Conservation (phyloP, 2,113 vertebrate genomes). For the Nannobrachium achirus region DNA sequence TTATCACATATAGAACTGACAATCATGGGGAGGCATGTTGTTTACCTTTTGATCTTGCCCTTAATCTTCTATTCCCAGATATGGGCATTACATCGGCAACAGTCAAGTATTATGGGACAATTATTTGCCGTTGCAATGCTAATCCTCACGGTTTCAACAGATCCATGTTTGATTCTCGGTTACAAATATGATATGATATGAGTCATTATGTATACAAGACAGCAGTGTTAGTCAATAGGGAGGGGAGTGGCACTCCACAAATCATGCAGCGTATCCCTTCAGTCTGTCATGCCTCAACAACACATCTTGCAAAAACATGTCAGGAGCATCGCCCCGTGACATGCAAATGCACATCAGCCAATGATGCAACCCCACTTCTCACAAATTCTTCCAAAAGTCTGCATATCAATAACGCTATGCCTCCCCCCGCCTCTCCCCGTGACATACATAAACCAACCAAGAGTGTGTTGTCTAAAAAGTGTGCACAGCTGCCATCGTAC, state of each 20-base stretch:
- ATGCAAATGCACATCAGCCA: too few relatives aligned
- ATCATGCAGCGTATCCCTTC: not conserved
- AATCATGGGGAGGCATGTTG: not conserved
- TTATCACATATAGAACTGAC: not conserved
- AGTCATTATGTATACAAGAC: not conserved
- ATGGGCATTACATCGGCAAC: conserved; percentile 8
- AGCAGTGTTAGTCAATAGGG: not conserved
- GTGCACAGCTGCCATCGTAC: conserved; percentile 74
- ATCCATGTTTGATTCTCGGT: not conserved
- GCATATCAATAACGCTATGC: too few relatives aligned
- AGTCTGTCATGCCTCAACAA: not conserved
- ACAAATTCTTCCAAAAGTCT: not conserved
- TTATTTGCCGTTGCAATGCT: not conserved
- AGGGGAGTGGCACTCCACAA: not conserved
- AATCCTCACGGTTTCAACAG: not conserved
- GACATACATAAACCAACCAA: conserved; percentile 35
- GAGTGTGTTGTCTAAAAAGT: conserved; percentile 56
- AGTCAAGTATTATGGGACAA: not conserved
- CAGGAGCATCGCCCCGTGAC: not conserved
- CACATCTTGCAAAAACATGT: not conserved
- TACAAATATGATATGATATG: not conserved
- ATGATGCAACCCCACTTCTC: not conserved
- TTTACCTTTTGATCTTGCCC: conserved; percentile 19
- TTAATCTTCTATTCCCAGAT: not conserved
- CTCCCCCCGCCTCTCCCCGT: not conserved